Evolutionary conservation across 2,797 vertebrate species (phyloP), one percentile per base, ranked within the genome.

Genomic region (Octomys mimax): DNA sequence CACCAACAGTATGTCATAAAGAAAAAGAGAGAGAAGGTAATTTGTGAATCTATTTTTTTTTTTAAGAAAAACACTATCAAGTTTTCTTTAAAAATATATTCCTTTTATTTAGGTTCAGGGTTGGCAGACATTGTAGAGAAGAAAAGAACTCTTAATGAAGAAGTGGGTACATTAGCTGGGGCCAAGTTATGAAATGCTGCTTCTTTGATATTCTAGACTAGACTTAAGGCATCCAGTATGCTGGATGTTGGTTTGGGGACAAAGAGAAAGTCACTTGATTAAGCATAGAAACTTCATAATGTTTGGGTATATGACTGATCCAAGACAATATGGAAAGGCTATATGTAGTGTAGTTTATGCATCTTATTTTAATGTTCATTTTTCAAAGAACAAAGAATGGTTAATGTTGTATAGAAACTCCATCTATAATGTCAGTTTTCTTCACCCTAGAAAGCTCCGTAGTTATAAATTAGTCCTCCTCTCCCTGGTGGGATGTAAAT

Each of bases 201-300:
- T 93, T 54, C 24, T n/a, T 78, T 31, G 36, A 24, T 57, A 6
- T 73, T 57, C 39, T 85, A 57, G 39, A 54, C 61, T 82, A 88
- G n/a, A 64, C 70, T 5, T 54, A 0, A 89, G 73, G 6, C 91
- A 52, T 94, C 80, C 28, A 31, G 6, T 31, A 16, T 85, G 2
- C n/a, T 75, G 12, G 22, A 8, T 4, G 36, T 19, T 68, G 16
- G 0, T 16, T 16, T 75, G 5, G 22, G 4, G 5, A 26, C 3
- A 36, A 46, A 16, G 36, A 90, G 57, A 94, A 87, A 89, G 66
- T 77, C 13, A 49, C 13, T 71, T 81, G 66, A 71, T 91, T 82
- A 89, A 91, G 73, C 87, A 57, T 5, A 83, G 71, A 95, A 87
- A 87, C 73, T 82, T 92, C 8, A 39, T 52, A 42, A 21, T 95